Evolutionary conservation across 2,797 vertebrate genomes (phyloP), one percentile per base, ranked within the genome.

Genomic region (Salmo trutta): DNA sequence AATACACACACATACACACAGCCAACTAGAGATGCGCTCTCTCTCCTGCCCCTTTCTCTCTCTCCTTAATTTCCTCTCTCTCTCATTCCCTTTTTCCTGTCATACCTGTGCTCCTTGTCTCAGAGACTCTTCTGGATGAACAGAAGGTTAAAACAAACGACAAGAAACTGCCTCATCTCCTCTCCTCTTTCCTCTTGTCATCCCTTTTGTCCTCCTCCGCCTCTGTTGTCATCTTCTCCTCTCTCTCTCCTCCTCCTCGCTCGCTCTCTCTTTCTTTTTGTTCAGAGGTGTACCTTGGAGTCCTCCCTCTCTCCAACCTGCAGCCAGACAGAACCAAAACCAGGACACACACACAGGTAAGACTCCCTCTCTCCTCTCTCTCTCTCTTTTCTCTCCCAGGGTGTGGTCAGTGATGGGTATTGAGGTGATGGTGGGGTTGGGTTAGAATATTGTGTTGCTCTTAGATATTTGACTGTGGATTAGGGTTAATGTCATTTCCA

Each of bases 81-180:
- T 78, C 36, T 77, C 59, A 21, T 71, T 75, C 69, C 79, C 75
- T 76, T 75, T 78, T 67, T 84, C 73, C 75, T 72, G 53, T 69
- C 74, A 72, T 73, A 89, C 88, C 85, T 90, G 84, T 85, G 73
- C 77, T 79, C 67, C 27, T 85, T 68, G 36, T 81, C 73, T 86
- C 77, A 56, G 66, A 84, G 77, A 72, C 41, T 66, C 56, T 68
- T 75, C 70, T 73, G 79, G 4, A 29, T 74, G 71, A 79, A 62
- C 56, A 41, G 29, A 7, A 17, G 54, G 31, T 59, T 82, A 79
- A 80, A 80, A 85, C 81, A 77, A 64, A 82, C 59, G 53, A n/a
- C 36, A 41, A 41, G 36, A 41, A 41, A 6, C 36, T 41, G 36
- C 31, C 69, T 36, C 36, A 36, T 5, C 36, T 80, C 78, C 56